Percentiles rank a stretch among this genome's conserved stretches.
phyloP scores from a whole-genome alignment of 2,113 vertebrate genomes.

The Natator depressus region DNA sequence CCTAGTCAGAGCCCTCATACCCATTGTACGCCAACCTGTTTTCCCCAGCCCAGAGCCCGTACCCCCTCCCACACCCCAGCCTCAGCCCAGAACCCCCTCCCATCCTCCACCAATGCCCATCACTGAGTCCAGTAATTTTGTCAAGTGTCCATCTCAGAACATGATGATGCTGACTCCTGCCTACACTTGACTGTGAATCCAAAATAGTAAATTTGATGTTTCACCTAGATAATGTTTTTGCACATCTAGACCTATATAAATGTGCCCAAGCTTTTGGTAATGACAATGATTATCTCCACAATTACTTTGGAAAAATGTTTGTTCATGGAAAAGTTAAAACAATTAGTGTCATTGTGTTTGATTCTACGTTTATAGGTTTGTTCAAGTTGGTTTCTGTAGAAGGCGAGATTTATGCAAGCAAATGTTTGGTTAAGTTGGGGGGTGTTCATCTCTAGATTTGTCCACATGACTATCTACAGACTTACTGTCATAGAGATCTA shows the following conservation, averaged over 20 bases:
- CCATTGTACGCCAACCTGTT: too few species aligned
- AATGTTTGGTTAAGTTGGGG: not conserved
- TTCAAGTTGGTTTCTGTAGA: not conserved
- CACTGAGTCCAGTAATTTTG: too few species aligned
- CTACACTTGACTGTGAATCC: not conserved
- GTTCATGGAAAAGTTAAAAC: not conserved
- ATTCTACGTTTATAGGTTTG: not conserved
- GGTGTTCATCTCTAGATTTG: not conserved
- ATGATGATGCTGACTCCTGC: too few species aligned
- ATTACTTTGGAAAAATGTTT: not conserved
- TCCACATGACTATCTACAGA: not conserved
- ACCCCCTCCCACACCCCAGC: too few species aligned
- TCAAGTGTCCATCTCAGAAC: too few species aligned
- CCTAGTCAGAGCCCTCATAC: too few species aligned
- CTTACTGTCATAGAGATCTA: not conserved
- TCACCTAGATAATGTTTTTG: not conserved
- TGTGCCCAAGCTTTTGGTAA: not conserved
- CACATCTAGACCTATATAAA: not conserved
- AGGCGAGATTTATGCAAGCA: not conserved
- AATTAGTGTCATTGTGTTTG: not conserved
- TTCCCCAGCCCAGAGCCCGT: too few species aligned
- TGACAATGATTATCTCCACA: not conserved
- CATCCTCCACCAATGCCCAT: too few species aligned
- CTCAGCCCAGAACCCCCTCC: too few species aligned
- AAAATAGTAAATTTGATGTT: not conserved